phyloP scores from a whole-genome alignment of 1,140 invertebrate species.

The Samia ricini region DNA sequence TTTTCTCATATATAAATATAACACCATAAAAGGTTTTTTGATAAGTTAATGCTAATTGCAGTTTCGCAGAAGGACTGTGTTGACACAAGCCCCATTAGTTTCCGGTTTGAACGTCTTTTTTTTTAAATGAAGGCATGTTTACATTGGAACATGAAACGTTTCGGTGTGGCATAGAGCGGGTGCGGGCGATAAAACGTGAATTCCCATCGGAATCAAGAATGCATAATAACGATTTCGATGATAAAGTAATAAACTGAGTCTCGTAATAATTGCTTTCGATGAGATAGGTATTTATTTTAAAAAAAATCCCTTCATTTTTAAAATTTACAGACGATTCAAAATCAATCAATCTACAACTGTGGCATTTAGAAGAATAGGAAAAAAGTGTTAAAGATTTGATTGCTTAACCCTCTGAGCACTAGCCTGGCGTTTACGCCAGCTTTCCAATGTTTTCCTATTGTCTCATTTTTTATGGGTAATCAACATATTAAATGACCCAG shows the following conservation, averaged over 20 bases:
- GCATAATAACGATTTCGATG: slow-evolving; percentile 1
- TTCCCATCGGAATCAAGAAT: slow-evolving; percentile 25
- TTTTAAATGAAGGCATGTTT: slow-evolving; percentile 25
- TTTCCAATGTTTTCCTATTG: no score
- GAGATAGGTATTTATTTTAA: no score
- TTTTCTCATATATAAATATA: background rate
- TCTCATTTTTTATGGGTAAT: no score
- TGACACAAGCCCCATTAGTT: slow-evolving; percentile 40
- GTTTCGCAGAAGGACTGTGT: slow-evolving; percentile 54
- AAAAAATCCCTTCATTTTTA: no score
- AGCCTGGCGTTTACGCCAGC: no score
- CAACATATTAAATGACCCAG: no score
- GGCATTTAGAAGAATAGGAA: no score
- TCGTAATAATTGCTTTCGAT: no score
- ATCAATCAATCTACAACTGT: no score
- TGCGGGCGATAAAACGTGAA: slow-evolving; percentile 9
- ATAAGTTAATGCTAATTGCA: slow-evolving; percentile 30
- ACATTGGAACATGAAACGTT: slow-evolving; percentile 20
- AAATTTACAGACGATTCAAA: no score
- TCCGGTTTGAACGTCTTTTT: slow-evolving; percentile 46
- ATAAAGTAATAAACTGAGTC: background rate
- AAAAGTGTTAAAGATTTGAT: no score
- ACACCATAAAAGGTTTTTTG: background rate
- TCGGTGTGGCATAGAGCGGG: slow-evolving; percentile 6
- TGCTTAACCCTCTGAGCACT: no score